These are phyloP conservation scores for Athalia cordata DNA, from an alignment of 2,888 invertebrate genomes.

Conservation along the genomic window DNA sequence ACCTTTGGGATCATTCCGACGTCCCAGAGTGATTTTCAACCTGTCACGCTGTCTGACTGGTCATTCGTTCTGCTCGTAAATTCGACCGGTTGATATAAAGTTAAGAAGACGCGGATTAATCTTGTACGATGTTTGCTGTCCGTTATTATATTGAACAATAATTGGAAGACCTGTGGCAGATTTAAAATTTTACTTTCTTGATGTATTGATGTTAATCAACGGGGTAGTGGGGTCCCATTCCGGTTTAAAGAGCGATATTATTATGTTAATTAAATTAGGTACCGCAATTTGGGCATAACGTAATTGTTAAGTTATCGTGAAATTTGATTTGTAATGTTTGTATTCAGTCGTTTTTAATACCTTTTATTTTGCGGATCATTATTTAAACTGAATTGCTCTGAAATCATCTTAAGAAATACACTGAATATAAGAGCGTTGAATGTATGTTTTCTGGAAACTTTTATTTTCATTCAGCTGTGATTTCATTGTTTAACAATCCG, in stretches of 20 bases:
- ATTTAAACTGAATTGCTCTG: no score
- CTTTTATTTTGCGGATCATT: no score
- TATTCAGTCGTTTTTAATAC: no score
- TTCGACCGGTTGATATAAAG: neutral
- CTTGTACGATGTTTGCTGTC: neutral
- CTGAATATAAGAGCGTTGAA: no score
- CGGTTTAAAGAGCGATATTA: no score
- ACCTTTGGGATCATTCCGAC: conserved; percentile 22
- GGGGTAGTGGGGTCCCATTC: neutral
- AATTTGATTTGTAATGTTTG: no score
- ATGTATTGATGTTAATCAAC: no score
- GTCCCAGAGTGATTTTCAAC: conserved; percentile 8
- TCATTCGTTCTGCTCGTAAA: conserved; percentile 32
- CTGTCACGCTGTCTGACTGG: conserved; percentile 21
- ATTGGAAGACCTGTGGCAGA: neutral
- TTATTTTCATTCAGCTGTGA: no score
- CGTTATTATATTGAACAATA: neutral
- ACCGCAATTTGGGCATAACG: neutral
- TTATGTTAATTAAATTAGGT: neutral
- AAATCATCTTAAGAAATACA: no score
- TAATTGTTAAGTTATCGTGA: no score
- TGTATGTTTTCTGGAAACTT: no score
- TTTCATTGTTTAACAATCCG: no score
- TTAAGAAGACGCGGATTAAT: conserved; percentile 3
- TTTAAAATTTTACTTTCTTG: neutral